phyloP scores from a whole-genome alignment of 2,888 invertebrate genomes.

The Monopis laevigella region DNA sequence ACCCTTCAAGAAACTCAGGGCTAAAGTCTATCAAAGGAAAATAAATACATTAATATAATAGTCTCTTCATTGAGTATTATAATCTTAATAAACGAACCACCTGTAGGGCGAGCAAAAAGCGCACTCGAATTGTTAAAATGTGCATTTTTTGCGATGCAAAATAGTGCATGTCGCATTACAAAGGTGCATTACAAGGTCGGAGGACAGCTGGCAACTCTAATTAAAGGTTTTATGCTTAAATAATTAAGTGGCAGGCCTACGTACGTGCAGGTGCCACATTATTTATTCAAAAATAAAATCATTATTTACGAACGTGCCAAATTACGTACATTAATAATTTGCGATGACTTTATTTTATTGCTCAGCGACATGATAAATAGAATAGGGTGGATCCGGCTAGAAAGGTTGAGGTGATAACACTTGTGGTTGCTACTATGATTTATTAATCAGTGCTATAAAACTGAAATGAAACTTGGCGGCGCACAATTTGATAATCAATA shows the following conservation, averaged over 20 bases:
- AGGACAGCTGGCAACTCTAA: constrained; percentile 53
- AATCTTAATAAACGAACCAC: constrained; percentile 5
- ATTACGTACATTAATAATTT: constrained; percentile 44
- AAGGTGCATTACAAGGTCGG: constrained; percentile 59
- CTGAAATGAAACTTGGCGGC: too few relatives aligned
- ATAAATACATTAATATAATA: too few relatives aligned
- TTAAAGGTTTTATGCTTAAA: constrained; percentile 65
- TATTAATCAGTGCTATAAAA: too few relatives aligned
- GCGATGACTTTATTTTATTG: constrained; percentile 27
- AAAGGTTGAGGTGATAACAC: too few relatives aligned
- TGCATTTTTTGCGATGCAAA: constrained; percentile 54
- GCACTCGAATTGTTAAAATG: constrained; percentile 37
- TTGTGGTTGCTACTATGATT: too few relatives aligned
- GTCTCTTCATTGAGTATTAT: not conserved
- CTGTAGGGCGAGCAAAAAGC: constrained; percentile 17
- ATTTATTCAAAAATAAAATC: constrained; percentile 57
- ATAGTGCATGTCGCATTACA: constrained; percentile 48
- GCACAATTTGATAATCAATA: too few relatives aligned
- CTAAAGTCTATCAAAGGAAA: too few relatives aligned
- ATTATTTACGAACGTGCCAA: constrained; percentile 56
- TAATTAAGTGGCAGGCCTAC: constrained; percentile 50
- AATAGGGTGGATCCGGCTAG: too few relatives aligned
- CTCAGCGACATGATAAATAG: constrained; percentile 22
- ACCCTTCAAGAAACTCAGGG: too few relatives aligned
- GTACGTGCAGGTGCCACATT: constrained; percentile 41